These are phyloP conservation scores for Lissonota sp. DNA, from an alignment of 2,888 invertebrate species.

Conservation along the genomic window DNA sequence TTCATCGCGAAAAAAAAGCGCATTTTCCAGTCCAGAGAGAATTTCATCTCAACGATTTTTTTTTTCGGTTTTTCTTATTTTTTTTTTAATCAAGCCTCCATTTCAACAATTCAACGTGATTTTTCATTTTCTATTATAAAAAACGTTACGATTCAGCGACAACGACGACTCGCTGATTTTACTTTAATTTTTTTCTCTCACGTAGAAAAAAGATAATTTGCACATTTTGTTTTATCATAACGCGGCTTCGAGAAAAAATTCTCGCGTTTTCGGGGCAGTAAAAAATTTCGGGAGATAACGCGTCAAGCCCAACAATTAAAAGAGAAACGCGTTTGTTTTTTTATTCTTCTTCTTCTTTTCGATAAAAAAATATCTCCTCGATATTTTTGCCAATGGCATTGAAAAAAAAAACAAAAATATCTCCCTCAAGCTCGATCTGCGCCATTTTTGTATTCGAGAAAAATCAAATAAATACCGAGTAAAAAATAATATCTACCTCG, in stretches of 20 bases:
- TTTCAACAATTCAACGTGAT: constrained; percentile 30
- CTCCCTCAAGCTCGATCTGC: constrained; percentile 13
- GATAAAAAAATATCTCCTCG: background rate
- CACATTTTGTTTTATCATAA: constrained; percentile 3
- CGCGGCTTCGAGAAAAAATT: constrained; percentile 25
- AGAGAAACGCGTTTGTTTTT: constrained; percentile 3
- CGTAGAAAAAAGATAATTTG: constrained; percentile 46
- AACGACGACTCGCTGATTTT: constrained; percentile 48
- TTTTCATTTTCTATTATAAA: constrained; percentile 42
- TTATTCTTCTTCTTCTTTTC: background rate
- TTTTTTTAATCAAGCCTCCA: constrained; percentile 22
- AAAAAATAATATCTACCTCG: constrained; percentile 9
- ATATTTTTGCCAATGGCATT: too few species aligned
- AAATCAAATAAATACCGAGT: constrained; percentile 10
- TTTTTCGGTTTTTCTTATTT: constrained; percentile 2
- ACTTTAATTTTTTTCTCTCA: constrained; percentile 10
- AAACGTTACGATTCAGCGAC: constrained; percentile 57
- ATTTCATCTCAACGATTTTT: constrained; percentile 38
- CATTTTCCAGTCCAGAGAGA: constrained; percentile 51
- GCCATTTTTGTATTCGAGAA: background rate
- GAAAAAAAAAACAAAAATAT: constrained; percentile 7
- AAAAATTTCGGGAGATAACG: constrained; percentile 23
- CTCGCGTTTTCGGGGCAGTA: constrained; percentile 50
- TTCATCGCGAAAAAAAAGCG: constrained; percentile 53
- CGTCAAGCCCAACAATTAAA: background rate